Evolutionary conservation across 1,140 invertebrate genomes (phyloP).

Genomic region (Drosophila miranda): DNA sequence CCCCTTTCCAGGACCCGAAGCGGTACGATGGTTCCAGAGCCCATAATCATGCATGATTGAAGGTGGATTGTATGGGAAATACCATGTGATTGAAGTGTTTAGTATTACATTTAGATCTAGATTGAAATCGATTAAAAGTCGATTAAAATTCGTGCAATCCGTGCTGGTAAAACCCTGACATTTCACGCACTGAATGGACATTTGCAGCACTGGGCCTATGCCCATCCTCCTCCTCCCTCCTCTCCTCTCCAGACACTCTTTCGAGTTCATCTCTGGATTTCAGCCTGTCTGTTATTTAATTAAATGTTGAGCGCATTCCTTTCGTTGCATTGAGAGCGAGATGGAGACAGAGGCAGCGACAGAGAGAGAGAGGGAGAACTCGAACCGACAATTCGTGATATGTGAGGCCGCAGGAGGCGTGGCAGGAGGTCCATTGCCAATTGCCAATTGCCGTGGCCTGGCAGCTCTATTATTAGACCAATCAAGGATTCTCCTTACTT

Average conservation of each 20-base stretch:
- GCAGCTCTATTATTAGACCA: slow-evolving; percentile 29
- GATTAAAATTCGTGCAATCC: no score
- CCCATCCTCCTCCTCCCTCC: not conserved
- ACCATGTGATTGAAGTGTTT: no score
- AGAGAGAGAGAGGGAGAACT: not conserved
- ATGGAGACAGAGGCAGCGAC: not conserved
- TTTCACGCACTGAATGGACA: no score
- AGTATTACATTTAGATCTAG: no score
- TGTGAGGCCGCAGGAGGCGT: slow-evolving; percentile 4
- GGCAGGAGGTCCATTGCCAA: slow-evolving; percentile 2
- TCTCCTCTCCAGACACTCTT: slow-evolving; percentile 4
- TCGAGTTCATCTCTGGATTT: slow-evolving; percentile 9
- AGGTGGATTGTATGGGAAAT: no score
- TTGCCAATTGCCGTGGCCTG: not conserved
- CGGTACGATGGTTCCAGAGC: no score
- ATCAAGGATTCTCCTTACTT: slow-evolving; percentile 20
- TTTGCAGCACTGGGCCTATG: no score
- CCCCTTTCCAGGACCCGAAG: no score
- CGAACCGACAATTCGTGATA: not conserved
- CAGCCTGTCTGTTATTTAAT: slow-evolving; percentile 64
- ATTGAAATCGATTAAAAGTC: no score
- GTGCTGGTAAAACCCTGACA: no score
- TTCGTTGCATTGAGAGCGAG: slow-evolving; percentile 6
- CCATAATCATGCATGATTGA: no score
- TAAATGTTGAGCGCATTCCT: slow-evolving; percentile 63